Evolutionary conservation across 2,797 vertebrate genomes (phyloP).

Genomic region (Xiphorhynchus erythropygius): DNA sequence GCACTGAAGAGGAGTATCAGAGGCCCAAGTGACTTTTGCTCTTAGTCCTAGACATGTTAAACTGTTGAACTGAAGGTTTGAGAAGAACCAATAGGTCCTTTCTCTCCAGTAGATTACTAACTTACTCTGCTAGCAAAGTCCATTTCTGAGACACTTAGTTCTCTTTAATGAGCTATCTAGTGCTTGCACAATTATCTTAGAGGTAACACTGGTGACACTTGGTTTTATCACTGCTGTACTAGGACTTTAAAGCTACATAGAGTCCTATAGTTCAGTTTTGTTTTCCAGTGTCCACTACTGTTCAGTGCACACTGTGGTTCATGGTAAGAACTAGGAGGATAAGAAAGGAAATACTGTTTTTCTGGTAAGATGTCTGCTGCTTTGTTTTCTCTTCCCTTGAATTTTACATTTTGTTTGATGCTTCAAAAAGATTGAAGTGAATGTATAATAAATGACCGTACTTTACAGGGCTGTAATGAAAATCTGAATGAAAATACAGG

Average conservation of each 20-base stretch:
- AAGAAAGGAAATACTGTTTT: background rate
- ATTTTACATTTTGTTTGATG: slow-evolving; percentile 16
- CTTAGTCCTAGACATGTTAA: background rate
- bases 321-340: background rate
- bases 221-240: background rate
- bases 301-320: background rate
- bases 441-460: slow-evolving; percentile 30
- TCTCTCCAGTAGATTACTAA: background rate
- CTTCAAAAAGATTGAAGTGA: background rate
- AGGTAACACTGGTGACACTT: background rate
- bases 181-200: background rate
- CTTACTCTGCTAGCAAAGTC: background rate
- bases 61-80: background rate
- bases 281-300: background rate
- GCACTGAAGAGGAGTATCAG: background rate
- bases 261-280: background rate
- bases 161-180: background rate
- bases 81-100: background rate
- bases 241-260: background rate
- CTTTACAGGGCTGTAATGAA: background rate
- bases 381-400: background rate
- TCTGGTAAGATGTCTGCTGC: background rate
- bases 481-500: background rate
- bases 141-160: background rate
- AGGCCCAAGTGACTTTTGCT: background rate